phyloP scores from a whole-genome alignment of 2,888 invertebrate species.

The Hydrotaea diabolus region DNA sequence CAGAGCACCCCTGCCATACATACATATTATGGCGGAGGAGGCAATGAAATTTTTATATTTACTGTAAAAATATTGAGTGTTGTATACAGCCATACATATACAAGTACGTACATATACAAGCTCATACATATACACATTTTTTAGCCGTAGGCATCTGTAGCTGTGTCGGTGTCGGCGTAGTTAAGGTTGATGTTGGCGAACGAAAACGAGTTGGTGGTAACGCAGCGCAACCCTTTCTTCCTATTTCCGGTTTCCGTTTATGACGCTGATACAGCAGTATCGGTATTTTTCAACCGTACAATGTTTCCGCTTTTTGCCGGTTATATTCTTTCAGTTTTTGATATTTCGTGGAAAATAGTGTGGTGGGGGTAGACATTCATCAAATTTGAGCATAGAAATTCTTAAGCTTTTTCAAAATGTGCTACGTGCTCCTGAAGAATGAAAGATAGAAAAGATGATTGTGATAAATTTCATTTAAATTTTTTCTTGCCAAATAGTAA shows the following conservation, averaged over 20 bases:
- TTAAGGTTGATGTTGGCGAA: background rate
- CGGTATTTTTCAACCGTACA: slow-evolving; percentile 59
- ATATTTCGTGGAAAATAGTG: slow-evolving; percentile 4
- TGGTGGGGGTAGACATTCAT: slow-evolving; percentile 52
- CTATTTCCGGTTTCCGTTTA: slow-evolving; percentile 62
- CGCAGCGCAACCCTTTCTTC: slow-evolving; percentile 60
- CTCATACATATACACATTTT: background rate
- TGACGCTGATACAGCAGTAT: slow-evolving; percentile 64
- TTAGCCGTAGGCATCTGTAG: slow-evolving; percentile 38
- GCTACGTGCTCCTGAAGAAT: slow-evolving; percentile 49
- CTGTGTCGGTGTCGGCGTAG: slow-evolving; percentile 21
- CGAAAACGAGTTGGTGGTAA: slow-evolving; percentile 23
- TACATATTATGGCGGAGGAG: slow-evolving; percentile 31
- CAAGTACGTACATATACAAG: background rate
- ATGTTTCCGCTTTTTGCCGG: slow-evolving; percentile 61
- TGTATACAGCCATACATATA: background rate
- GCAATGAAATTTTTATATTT: slow-evolving; percentile 45
- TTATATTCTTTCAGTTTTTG: slow-evolving; percentile 40
- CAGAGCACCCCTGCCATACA: background rate
- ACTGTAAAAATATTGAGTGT: slow-evolving; percentile 54
- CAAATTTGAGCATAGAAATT: slow-evolving; percentile 54
- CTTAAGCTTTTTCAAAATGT: slow-evolving; percentile 44
- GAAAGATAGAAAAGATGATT: slow-evolving; percentile 37
- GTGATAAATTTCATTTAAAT: slow-evolving; percentile 62
- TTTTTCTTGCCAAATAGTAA: slow-evolving; percentile 57